Conservation (phyloP, 2,888 invertebrate genomes). For the Epistrophe eligans region DNA sequence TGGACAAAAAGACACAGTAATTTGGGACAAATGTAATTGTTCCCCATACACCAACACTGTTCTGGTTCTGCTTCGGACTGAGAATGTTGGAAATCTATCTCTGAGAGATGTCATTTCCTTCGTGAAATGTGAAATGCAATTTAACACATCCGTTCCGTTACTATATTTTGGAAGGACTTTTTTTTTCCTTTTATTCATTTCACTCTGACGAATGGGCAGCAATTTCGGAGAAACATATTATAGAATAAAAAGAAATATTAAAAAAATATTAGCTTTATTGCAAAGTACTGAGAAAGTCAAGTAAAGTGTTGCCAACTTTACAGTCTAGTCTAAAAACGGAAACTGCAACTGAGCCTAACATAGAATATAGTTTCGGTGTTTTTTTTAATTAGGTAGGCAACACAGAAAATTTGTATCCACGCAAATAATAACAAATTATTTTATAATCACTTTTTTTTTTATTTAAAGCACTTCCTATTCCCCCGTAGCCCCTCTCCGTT, state of each 20-base stretch:
- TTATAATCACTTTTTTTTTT: too few relatives aligned
- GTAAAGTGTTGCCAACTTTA: too few relatives aligned
- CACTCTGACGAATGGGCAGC: background rate
- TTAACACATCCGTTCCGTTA: conserved; percentile 13
- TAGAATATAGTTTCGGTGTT: too few relatives aligned
- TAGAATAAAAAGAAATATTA: background rate
- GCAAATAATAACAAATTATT: too few relatives aligned
- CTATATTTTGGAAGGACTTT: background rate
- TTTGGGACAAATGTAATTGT: conserved; percentile 9
- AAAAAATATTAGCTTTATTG: background rate
- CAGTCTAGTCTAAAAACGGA: too few relatives aligned
- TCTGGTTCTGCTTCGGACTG: too few relatives aligned
- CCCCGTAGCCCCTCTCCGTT: too few relatives aligned
- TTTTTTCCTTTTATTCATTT: background rate
- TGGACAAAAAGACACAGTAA: conserved; percentile 9
- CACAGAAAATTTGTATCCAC: too few relatives aligned
- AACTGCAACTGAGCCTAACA: too few relatives aligned
- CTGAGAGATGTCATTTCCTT: background rate
- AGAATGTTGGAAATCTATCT: background rate
- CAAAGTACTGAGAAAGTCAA: background rate
- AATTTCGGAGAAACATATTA: background rate
- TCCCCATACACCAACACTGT: background rate
- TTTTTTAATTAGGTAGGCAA: too few relatives aligned
- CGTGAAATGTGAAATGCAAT: conserved; percentile 14
- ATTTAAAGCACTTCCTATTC: too few relatives aligned